phyloP scores from a whole-genome alignment of 2,888 invertebrate species.

The Corbicula japonica region DNA sequence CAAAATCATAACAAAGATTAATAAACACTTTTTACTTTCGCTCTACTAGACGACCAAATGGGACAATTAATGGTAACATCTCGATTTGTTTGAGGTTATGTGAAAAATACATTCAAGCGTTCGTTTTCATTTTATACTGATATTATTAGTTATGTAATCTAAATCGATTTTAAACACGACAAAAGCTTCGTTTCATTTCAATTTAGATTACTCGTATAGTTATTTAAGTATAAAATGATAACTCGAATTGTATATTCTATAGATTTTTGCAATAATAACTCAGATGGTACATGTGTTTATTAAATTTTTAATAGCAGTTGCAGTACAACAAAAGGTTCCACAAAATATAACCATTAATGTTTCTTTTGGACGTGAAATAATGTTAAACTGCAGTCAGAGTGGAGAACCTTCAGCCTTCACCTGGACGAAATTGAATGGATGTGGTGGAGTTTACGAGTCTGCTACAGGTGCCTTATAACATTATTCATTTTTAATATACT shows the following conservation, averaged over 20 bases:
- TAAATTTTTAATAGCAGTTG: neutral
- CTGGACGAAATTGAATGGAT: conserved; percentile 9
- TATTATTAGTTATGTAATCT: no score
- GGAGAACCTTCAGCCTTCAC: neutral
- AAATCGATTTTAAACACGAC: no score
- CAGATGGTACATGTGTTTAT: neutral
- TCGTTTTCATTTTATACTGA: no score
- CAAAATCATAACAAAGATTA: no score
- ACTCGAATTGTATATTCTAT: neutral
- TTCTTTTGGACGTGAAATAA: neutral
- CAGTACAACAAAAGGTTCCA: neutral
- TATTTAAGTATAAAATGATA: neutral
- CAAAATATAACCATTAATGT: neutral
- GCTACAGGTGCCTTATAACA: no score
- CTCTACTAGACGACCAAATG: no score
- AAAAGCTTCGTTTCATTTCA: neutral
- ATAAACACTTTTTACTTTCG: no score
- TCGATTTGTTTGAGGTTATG: no score
- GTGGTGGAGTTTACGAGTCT: neutral
- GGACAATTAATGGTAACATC: no score
- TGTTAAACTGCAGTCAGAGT: conserved; percentile 8
- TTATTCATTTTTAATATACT: no score
- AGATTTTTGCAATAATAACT: neutral
- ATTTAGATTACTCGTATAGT: neutral
- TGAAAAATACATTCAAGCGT: no score